phyloP scores from a whole-genome alignment of 2,888 invertebrate species.

The Hypsopygia costalis region DNA sequence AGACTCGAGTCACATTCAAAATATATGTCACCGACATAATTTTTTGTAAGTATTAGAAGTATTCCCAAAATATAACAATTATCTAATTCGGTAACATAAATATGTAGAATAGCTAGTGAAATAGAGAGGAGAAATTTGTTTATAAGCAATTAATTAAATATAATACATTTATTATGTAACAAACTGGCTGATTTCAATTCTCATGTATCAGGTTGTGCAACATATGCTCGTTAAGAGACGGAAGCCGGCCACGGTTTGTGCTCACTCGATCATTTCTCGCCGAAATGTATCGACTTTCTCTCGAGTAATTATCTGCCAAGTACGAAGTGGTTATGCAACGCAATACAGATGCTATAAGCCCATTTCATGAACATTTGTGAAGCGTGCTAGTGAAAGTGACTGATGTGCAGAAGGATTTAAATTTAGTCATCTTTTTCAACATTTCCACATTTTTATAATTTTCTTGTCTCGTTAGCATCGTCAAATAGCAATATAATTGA shows the following conservation, averaged over 20 bases:
- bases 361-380: constrained; percentile 31
- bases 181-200: constrained; percentile 21
- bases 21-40: constrained; percentile 71
- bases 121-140: constrained; percentile 12
- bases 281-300: constrained; percentile 73
- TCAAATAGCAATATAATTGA: too few species aligned
- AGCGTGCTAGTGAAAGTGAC: constrained; percentile 46
- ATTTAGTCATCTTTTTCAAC: too few species aligned
- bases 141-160: constrained; percentile 11
- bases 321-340: constrained; percentile 37
- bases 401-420: constrained; percentile 31
- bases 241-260: constrained; percentile 44
- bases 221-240: constrained; percentile 44
- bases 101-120: background rate
- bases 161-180: constrained; percentile 28
- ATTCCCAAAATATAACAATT: background rate
- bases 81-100: background rate
- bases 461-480: too few species aligned
- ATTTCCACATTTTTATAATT: too few species aligned
- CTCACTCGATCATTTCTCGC: constrained; percentile 58
- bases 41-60: constrained; percentile 46
- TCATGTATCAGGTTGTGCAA: constrained; percentile 42
- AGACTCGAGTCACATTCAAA: constrained; percentile 37
- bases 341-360: constrained; percentile 27
- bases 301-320: constrained; percentile 49